phyloP scores from a whole-genome alignment of 2,888 invertebrate species.

The Sminthurides aquaticus region DNA sequence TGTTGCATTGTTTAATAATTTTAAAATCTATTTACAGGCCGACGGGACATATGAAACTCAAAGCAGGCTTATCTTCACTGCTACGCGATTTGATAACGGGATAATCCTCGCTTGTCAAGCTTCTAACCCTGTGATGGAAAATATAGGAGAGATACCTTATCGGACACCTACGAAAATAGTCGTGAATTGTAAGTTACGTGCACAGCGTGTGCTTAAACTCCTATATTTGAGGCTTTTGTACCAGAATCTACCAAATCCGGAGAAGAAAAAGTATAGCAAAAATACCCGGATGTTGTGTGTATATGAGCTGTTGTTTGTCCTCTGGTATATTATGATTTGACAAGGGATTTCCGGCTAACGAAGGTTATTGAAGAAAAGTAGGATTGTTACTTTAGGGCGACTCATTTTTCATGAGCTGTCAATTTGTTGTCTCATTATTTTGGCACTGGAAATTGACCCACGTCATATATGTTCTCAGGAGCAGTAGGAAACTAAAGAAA shows the following conservation, averaged over 20 bases:
- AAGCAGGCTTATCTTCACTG: slow-evolving; percentile 70
- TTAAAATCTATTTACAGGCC: slow-evolving; percentile 50
- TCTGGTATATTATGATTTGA: too few relatives aligned
- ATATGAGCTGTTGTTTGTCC: too few relatives aligned
- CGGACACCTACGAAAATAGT: slow-evolving; percentile 64
- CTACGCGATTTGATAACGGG: slow-evolving; percentile 72
- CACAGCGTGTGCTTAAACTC: neutral
- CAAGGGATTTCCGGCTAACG: too few relatives aligned
- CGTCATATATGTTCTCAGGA: too few relatives aligned
- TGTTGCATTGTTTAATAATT: too few relatives aligned
- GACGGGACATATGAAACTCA: slow-evolving; percentile 74
- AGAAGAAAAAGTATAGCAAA: too few relatives aligned
- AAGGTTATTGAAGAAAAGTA: too few relatives aligned
- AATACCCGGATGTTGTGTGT: too few relatives aligned
- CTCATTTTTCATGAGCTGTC: neutral
- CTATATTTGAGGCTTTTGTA: too few relatives aligned
- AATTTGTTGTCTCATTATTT: neutral
- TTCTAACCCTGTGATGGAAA: slow-evolving; percentile 68
- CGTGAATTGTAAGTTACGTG: slow-evolving; percentile 70
- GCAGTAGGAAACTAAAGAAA: too few relatives aligned
- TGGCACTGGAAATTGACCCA: neutral
- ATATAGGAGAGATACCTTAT: slow-evolving; percentile 67
- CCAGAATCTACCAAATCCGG: too few relatives aligned
- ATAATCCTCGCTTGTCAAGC: slow-evolving; percentile 71
- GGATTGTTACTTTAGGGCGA: too few relatives aligned